Evolutionary conservation across 92 coral and sea anemone genomes (phyloP).

Genomic region (Umimayanthus chanpuru): DNA sequence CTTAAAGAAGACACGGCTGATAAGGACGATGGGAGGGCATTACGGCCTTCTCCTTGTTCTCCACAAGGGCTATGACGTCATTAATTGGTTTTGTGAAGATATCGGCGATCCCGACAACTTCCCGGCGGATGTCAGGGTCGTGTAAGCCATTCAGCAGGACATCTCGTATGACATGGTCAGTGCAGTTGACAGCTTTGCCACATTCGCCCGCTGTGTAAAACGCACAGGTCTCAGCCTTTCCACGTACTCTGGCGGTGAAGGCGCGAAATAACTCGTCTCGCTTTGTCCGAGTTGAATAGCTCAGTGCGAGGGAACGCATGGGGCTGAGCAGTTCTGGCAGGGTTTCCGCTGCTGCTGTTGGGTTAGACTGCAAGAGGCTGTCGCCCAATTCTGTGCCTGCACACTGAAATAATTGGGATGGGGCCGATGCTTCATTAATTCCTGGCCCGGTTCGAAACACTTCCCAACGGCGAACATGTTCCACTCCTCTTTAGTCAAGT

Average conservation of each 20-base stretch:
- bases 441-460: slow-evolving; percentile 63
- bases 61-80: slow-evolving; percentile 30
- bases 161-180: slow-evolving; percentile 63
- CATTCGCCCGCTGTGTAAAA: slow-evolving; percentile 54
- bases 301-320: slow-evolving; percentile 70
- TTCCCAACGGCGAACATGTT: slow-evolving; percentile 64
- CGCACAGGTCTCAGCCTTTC: slow-evolving; percentile 68
- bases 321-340: slow-evolving; percentile 46
- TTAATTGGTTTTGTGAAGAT: slow-evolving; percentile 54
- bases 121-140: slow-evolving; percentile 70
- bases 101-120: slow-evolving; percentile 56
- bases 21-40: slow-evolving; percentile 56
- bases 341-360: slow-evolving; percentile 30
- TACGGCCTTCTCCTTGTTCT: slow-evolving; percentile 63
- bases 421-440: slow-evolving; percentile 54
- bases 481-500: slow-evolving; percentile 51
- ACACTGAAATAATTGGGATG: slow-evolving; percentile 63
- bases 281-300: slow-evolving; percentile 59
- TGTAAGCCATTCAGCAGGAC: slow-evolving; percentile 60
- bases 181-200: slow-evolving; percentile 60
- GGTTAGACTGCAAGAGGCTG: slow-evolving; percentile 59
- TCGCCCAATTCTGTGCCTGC: slow-evolving; percentile 59
- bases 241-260: slow-evolving; percentile 60
- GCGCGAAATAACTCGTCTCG: slow-evolving; percentile 56
- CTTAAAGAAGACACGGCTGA: slow-evolving; percentile 46